Conservation (phyloP, 2,113 vertebrate genomes). For the Nesogale talazaci region DNA sequence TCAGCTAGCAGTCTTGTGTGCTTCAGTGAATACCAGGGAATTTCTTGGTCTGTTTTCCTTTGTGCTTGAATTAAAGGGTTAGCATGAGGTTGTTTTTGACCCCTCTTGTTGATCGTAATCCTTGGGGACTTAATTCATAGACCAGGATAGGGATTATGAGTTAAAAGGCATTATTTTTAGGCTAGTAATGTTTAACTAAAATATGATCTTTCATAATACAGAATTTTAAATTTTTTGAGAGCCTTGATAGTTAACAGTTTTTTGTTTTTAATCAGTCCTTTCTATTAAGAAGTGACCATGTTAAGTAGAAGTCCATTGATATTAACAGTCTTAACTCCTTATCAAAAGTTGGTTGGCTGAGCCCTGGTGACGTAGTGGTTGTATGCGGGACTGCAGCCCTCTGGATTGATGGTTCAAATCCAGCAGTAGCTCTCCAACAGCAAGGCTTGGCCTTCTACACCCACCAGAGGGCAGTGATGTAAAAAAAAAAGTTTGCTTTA, state of each 20-base stretch:
- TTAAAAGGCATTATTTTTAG: conserved; percentile 7
- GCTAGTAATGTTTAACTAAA: conserved; percentile 32
- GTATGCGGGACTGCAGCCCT: too few species aligned
- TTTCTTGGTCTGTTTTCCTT: too few species aligned
- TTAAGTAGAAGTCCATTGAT: conserved; percentile 14
- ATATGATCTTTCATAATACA: conserved; percentile 22
- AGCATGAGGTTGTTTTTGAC: conserved; percentile 11
- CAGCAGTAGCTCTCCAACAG: too few species aligned
- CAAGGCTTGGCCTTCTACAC: too few species aligned
- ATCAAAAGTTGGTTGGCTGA: too few species aligned
- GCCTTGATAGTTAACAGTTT: background rate
- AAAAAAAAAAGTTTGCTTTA: conserved; percentile 16
- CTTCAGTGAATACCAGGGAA: background rate
- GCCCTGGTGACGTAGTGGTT: too few species aligned
- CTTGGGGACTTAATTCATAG: background rate
- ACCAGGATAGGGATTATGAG: background rate
- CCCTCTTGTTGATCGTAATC: background rate
- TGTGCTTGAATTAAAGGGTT: conserved; percentile 10
- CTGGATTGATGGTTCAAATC: too few species aligned
- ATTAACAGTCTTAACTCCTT: background rate
- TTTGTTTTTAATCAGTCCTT: background rate
- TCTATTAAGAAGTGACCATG: background rate
- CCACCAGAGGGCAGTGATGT: too few species aligned
- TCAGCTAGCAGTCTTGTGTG: background rate
- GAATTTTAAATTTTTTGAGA: conserved; percentile 38